Conservation (phyloP, 2,113 vertebrate species). For the Chaetura pelagica region DNA sequence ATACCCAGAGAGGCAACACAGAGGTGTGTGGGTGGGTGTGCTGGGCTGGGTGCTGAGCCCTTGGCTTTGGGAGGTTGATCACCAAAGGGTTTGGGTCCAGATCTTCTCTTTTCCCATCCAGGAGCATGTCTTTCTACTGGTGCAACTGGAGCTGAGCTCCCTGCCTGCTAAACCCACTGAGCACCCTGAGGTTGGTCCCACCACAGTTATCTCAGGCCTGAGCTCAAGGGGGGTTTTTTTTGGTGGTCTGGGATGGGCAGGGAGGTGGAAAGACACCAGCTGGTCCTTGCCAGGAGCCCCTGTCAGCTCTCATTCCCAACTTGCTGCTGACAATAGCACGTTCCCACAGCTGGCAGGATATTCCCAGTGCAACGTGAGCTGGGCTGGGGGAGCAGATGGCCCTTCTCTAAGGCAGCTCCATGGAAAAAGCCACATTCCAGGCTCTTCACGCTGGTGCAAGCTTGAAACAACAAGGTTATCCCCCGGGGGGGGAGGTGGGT, state of each 20-base stretch:
- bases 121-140: neutral
- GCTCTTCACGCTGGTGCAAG: neutral
- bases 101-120: neutral
- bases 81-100: neutral
- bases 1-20: neutral
- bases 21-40: accelerated
- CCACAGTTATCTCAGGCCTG: neutral
- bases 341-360: neutral
- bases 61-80: neutral
- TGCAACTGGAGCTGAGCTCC: neutral
- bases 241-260: neutral
- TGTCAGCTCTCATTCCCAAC: neutral
- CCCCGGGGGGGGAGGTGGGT: accelerated
- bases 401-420: neutral
- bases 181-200: neutral
- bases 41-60: neutral
- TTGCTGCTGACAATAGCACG: accelerated
- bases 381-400: neutral
- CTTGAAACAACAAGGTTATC: slow-evolving; percentile 34
- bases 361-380: neutral
- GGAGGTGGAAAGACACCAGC: neutral
- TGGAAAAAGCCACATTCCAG: slow-evolving; percentile 24
- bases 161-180: neutral
- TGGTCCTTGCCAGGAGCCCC: neutral
- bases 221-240: neutral